Percentiles rank a stretch among this genome's conserved stretches.
These are phyloP conservation scores for Seira ritae DNA, from an alignment of 2,888 invertebrate species.

Conservation along the genomic window DNA sequence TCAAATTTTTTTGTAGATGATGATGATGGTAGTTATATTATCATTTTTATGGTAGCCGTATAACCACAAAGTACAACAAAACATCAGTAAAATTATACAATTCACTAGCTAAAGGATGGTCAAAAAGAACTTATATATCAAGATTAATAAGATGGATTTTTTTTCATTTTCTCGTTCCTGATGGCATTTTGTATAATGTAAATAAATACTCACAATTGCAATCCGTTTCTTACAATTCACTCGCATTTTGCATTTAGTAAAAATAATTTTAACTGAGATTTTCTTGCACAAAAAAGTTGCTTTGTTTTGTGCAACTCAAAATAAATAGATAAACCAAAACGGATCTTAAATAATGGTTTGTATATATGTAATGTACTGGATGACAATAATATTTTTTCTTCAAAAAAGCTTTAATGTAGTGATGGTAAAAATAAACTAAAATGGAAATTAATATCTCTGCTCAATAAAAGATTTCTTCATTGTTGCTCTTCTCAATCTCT, in stretches of 20 bases:
- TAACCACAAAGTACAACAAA: constrained; percentile 64
- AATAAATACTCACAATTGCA: constrained; percentile 23
- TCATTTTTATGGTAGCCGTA: constrained; percentile 58
- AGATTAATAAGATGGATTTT: no score
- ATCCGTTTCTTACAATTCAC: constrained; percentile 8
- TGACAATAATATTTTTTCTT: constrained; percentile 30
- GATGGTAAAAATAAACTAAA: background rate
- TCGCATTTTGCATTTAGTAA: background rate
- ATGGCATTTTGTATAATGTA: constrained; percentile 16
- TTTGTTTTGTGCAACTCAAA: background rate
- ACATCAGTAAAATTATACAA: constrained; percentile 51
- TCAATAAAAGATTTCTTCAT: background rate
- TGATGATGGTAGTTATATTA: constrained; percentile 65
- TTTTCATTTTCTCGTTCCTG: background rate
- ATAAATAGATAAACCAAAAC: no score
- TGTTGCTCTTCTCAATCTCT: constrained; percentile 57
- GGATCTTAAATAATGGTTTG: background rate
- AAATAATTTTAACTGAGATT: constrained; percentile 30
- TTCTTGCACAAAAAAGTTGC: constrained; percentile 29
- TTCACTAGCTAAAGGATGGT: constrained; percentile 35
- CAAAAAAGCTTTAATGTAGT: background rate
- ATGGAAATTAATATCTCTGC: constrained; percentile 39
- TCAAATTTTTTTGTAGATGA: constrained; percentile 61
- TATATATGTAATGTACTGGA: constrained; percentile 29
- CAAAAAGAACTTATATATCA: background rate